Percentiles rank a stretch among this genome's conserved stretches.
Conservation (phyloP, 2,797 vertebrate species). For the Manis javanica region DNA sequence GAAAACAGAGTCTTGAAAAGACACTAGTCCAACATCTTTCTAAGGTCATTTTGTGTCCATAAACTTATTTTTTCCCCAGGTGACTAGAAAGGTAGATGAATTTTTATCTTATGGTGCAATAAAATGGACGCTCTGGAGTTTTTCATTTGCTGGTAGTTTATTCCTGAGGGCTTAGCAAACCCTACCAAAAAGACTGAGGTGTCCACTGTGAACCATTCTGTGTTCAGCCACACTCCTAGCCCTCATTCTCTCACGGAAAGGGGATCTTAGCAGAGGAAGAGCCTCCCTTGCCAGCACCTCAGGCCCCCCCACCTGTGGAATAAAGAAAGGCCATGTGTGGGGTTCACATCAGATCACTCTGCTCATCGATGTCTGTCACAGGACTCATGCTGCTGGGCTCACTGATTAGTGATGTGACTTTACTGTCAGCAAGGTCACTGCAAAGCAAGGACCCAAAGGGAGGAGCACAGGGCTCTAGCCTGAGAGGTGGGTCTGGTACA, state of each 20-base stretch:
- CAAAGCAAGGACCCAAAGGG: not conserved
- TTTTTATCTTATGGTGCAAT: conserved; percentile 15
- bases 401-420: not conserved
- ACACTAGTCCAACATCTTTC: not conserved
- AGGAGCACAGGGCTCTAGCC: not conserved
- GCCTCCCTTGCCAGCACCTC: not conserved
- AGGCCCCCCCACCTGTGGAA: not conserved
- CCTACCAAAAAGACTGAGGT: not conserved
- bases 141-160: not conserved
- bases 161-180: not conserved
- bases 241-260: not conserved
- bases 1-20: conserved; percentile 27
- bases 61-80: not conserved
- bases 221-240: not conserved
- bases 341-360: not conserved
- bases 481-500: conserved; percentile 45
- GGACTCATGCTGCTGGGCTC: not conserved
- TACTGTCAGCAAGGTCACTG: not conserved
- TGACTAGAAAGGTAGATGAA: not conserved
- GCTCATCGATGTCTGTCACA: not conserved
- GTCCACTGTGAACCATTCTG: not conserved
- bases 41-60: not conserved
- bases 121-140: not conserved
- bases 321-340: not conserved
- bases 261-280: not conserved